Percentiles rank a stretch among this genome's conserved stretches.
These are phyloP conservation scores for Equus przewalskii DNA, from an alignment of 2,113 vertebrate genomes.

Conservation along the genomic window DNA sequence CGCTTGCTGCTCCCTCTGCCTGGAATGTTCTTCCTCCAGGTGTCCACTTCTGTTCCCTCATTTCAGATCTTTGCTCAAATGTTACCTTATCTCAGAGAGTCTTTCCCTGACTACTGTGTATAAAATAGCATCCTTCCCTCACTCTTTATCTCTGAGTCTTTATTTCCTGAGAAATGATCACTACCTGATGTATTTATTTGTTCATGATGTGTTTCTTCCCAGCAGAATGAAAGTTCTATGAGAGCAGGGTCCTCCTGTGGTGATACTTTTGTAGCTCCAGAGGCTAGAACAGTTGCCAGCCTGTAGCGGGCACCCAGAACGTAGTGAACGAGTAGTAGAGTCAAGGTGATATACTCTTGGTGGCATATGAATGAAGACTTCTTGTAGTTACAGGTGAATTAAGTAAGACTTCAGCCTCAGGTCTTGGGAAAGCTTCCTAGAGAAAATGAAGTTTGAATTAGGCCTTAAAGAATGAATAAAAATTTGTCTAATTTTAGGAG, in stretches of 20 bases:
- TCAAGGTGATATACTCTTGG: background rate
- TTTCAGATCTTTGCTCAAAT: background rate
- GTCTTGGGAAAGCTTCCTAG: background rate
- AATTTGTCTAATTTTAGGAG: slow-evolving; percentile 16
- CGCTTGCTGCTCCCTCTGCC: background rate
- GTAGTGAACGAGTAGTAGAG: background rate
- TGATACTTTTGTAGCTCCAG: background rate
- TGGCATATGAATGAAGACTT: background rate
- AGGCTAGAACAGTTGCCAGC: background rate
- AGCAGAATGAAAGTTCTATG: background rate
- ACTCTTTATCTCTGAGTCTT: background rate
- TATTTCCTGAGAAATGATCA: background rate
- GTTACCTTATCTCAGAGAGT: background rate
- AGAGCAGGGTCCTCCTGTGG: background rate
- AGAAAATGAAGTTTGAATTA: background rate
- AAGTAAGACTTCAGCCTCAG: background rate
- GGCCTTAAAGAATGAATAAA: background rate
- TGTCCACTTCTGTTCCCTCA: background rate
- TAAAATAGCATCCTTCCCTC: background rate
- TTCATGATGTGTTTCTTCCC: background rate
- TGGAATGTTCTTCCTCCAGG: background rate
- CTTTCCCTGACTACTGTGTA: background rate
- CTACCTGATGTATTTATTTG: background rate
- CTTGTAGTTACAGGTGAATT: background rate
- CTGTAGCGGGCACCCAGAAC: background rate